Evolutionary conservation across 1,140 invertebrate genomes (phyloP).

Genomic region (Leptinotarsa defecta): DNA sequence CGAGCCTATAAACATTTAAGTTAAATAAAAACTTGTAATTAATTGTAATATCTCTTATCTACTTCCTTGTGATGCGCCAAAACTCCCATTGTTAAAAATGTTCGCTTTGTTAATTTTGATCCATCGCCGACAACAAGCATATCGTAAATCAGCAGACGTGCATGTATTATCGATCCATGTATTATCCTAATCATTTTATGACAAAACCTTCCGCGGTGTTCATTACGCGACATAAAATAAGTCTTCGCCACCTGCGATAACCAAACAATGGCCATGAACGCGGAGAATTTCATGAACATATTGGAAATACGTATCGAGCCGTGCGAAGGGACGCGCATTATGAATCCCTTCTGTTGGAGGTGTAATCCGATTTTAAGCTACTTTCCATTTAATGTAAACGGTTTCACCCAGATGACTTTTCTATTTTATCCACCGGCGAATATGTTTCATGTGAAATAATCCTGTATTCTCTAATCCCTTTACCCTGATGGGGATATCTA

Average conservation of each 20-base stretch:
- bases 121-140: background rate
- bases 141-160: background rate
- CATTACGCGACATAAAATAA: background rate
- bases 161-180: background rate
- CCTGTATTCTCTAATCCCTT: too few relatives aligned
- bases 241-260: background rate
- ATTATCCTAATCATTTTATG: slow-evolving; percentile 1
- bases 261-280: background rate
- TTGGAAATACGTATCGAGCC: background rate
- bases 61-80: too few relatives aligned
- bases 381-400: too few relatives aligned
- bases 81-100: background rate
- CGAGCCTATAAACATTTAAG: too few relatives aligned
- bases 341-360: background rate
- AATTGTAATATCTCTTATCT: too few relatives aligned
- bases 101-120: too few relatives aligned
- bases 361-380: background rate
- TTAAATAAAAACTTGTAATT: too few relatives aligned
- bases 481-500: too few relatives aligned
- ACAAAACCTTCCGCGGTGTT: background rate
- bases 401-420: too few relatives aligned
- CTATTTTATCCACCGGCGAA: too few relatives aligned
- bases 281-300: background rate
- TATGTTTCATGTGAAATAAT: too few relatives aligned
- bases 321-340: background rate